Evolutionary conservation across 2,888 invertebrate genomes (phyloP).

Genomic region (Myopa tessellatipennis): DNA sequence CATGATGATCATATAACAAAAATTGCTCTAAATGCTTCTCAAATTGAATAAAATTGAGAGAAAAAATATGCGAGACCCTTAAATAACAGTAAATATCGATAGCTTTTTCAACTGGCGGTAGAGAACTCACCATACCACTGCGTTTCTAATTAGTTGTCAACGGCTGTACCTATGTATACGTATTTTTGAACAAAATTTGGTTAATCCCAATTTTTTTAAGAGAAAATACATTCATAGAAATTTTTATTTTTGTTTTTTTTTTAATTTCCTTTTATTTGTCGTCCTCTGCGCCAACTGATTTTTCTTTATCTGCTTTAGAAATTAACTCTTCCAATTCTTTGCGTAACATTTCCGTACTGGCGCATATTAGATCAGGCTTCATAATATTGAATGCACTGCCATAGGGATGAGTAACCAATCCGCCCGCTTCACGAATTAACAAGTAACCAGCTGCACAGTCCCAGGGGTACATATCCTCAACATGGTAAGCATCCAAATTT

Average conservation of each 20-base stretch:
- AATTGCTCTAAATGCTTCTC: no score
- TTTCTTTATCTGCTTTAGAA: constrained; percentile 68
- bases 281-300: constrained; percentile 55
- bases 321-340: constrained; percentile 69
- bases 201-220: no score
- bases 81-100: no score
- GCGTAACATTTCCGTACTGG: constrained; percentile 69
- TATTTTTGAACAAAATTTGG: no score
- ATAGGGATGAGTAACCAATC: constrained; percentile 75
- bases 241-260: background rate
- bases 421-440: constrained; percentile 83
- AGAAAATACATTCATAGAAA: no score
- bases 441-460: constrained; percentile 81
- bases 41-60: no score
- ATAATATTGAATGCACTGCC: constrained; percentile 72
- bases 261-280: background rate
- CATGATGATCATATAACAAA: no score
- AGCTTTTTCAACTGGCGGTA: no score
- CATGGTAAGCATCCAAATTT: constrained; percentile 75
- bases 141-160: no score
- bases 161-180: no score
- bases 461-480: constrained; percentile 81
- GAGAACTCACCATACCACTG: no score
- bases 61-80: no score
- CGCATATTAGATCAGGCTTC: constrained; percentile 71